These are phyloP conservation scores for Prietella phreatophila DNA, from an alignment of 2,113 vertebrate genomes.

Conservation along the genomic window DNA sequence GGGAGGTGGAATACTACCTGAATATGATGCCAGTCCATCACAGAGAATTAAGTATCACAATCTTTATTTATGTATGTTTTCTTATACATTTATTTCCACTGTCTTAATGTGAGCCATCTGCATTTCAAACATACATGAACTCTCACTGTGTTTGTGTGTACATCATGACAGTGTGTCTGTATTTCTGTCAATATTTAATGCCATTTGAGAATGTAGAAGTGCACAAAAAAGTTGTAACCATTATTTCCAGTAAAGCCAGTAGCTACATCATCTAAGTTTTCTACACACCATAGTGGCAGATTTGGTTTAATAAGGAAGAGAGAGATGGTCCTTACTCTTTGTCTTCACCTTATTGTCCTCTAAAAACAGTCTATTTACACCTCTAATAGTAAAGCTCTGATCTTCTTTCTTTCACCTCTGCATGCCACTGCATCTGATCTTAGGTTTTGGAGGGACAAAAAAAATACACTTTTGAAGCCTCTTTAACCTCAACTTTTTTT, in stretches of 20 bases:
- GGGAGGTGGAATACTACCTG: background rate
- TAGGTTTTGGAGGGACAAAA: background rate
- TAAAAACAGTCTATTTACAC: background rate
- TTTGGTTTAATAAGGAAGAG: conserved; percentile 13
- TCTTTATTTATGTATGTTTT: background rate
- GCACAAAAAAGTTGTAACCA: background rate
- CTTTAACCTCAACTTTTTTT: background rate
- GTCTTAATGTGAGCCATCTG: background rate
- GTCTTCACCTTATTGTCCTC: background rate
- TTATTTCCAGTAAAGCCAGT: background rate
- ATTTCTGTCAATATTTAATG: background rate
- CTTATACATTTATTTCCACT: background rate
- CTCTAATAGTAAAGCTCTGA: background rate
- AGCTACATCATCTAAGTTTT: background rate
- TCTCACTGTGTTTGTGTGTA: background rate
- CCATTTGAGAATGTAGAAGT: background rate
- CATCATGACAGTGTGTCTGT: background rate
- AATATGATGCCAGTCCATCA: background rate
- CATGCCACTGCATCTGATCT: background rate
- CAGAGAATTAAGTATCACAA: background rate
- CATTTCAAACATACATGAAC: background rate
- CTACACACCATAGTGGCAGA: background rate
- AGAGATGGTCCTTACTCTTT: background rate
- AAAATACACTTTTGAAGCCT: background rate
- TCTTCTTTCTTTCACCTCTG: background rate